These are phyloP conservation scores for Drosophila atroscutellata DNA, from an alignment of 2,888 invertebrate genomes.

Conservation along the genomic window DNA sequence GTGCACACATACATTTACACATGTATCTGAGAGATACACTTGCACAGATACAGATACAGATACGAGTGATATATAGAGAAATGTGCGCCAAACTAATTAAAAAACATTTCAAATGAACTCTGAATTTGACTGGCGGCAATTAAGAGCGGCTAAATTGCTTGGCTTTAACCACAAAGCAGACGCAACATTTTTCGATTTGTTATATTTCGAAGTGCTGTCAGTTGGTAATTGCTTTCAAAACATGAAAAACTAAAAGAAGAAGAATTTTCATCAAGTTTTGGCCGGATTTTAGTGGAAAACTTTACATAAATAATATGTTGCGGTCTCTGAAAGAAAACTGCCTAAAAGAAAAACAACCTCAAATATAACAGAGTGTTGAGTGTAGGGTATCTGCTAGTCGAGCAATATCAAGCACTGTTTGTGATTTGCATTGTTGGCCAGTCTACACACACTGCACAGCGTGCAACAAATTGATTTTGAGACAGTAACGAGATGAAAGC, in stretches of 20 bases:
- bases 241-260: background rate
- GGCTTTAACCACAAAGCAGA: constrained; percentile 31
- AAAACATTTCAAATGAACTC: constrained; percentile 48
- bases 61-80: constrained; percentile 5
- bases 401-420: background rate
- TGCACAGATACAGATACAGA: background rate
- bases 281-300: background rate
- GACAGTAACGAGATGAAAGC: background rate
- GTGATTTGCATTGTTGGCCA: constrained; percentile 4
- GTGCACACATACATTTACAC: background rate
- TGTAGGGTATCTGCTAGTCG: background rate
- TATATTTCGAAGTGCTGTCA: background rate
- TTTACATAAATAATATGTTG: background rate
- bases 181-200: constrained; percentile 6
- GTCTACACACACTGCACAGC: background rate
- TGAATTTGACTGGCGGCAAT: constrained; percentile 42
- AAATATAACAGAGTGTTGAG: no score
- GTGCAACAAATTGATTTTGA: constrained; percentile 5
- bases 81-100: constrained; percentile 53
- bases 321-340: background rate
- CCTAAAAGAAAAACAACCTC: rapidly evolving
- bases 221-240: constrained; percentile 5
- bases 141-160: constrained; percentile 35
- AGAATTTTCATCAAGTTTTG: background rate
- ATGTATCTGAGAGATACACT: constrained; percentile 32